Evolutionary conservation across 1,140 invertebrate genomes (phyloP).

Genomic region (Drosophila azteca): DNA sequence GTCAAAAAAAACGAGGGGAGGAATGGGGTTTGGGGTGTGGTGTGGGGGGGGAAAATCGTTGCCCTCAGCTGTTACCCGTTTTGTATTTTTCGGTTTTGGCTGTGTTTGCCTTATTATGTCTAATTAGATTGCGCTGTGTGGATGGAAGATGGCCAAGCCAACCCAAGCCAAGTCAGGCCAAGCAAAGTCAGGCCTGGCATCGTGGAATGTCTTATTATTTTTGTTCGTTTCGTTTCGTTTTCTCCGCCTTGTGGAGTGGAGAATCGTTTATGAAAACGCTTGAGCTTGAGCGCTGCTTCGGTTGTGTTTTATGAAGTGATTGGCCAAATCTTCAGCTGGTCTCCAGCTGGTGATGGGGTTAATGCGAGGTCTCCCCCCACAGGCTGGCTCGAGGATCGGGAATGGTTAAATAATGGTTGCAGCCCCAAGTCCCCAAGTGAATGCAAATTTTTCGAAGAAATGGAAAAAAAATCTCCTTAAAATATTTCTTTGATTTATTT

Average conservation of each 20-base stretch:
- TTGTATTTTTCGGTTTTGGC: too few species aligned
- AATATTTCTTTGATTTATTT: too few species aligned
- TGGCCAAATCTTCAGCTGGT: conserved; percentile 11
- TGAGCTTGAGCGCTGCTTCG: conserved; percentile 6
- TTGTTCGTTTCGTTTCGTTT: conserved; percentile 23
- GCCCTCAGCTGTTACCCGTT: conserved; percentile 17
- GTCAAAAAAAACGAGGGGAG: conserved; percentile 13
- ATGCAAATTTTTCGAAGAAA: conserved; percentile 1
- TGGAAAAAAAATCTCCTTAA: neutral
- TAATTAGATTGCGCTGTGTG: conserved; percentile 70
- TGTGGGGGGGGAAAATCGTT: conserved; percentile 27
- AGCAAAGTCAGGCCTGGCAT: neutral
- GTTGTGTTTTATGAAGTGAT: conserved; percentile 43
- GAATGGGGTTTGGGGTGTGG: too few species aligned
- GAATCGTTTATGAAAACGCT: conserved; percentile 37
- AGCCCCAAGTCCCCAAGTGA: too few species aligned
- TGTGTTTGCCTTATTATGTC: conserved; percentile 73
- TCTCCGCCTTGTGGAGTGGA: conserved; percentile 9
- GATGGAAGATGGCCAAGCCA: conserved; percentile 1
- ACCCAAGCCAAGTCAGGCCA: too few species aligned
- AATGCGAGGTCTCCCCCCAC: conserved; percentile 5
- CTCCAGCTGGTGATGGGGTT: conserved; percentile 23
- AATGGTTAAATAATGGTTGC: conserved; percentile 6
- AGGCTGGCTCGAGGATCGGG: conserved; percentile 7
- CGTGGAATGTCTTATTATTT: conserved; percentile 42